Conservation (phyloP, 2,797 vertebrate species). For the Xyrichtys novacula region DNA sequence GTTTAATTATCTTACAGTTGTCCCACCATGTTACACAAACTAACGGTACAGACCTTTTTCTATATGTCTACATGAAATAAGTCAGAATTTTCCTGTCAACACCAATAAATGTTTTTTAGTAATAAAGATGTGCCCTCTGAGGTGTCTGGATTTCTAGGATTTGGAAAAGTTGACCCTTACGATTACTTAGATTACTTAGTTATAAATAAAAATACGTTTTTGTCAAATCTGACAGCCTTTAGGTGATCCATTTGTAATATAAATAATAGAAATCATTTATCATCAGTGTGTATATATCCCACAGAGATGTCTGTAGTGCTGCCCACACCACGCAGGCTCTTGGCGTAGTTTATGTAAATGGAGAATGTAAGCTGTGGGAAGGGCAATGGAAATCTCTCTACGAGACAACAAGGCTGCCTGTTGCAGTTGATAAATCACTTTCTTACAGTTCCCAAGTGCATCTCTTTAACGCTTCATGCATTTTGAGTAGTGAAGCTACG, state of each 20-base stretch:
- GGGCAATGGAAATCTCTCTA: slow-evolving; percentile 42
- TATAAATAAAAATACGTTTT: slow-evolving; percentile 49
- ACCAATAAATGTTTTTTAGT: slow-evolving; percentile 9
- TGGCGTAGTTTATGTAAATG: slow-evolving; percentile 68
- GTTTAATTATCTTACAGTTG: slow-evolving; percentile 30
- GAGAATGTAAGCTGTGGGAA: slow-evolving; percentile 48
- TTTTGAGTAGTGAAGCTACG: slow-evolving; percentile 23
- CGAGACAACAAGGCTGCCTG: slow-evolving; percentile 36
- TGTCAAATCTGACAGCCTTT: slow-evolving; percentile 46
- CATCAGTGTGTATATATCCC: slow-evolving; percentile 42
- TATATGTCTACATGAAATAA: slow-evolving; percentile 2
- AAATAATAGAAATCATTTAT: slow-evolving; percentile 63
- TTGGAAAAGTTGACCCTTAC: slow-evolving; percentile 24
- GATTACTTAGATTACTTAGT: slow-evolving; percentile 49
- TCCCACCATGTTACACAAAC: slow-evolving; percentile 26
- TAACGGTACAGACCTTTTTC: not conserved
- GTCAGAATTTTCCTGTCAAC: slow-evolving; percentile 17
- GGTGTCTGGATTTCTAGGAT: slow-evolving; percentile 2
- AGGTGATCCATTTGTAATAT: slow-evolving; percentile 55
- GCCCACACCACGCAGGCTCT: slow-evolving; percentile 45
- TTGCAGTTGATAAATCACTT: slow-evolving; percentile 52
- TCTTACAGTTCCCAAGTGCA: slow-evolving; percentile 27
- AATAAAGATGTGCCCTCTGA: slow-evolving; percentile 7
- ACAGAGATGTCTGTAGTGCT: slow-evolving; percentile 26
- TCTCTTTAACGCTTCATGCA: slow-evolving; percentile 31